Evolutionary conservation across 35 echinoderm and acorn worm genomes (phyloP), one percentile per base, ranked within the genome.

Genomic region (Holothuria glaberrima): DNA sequence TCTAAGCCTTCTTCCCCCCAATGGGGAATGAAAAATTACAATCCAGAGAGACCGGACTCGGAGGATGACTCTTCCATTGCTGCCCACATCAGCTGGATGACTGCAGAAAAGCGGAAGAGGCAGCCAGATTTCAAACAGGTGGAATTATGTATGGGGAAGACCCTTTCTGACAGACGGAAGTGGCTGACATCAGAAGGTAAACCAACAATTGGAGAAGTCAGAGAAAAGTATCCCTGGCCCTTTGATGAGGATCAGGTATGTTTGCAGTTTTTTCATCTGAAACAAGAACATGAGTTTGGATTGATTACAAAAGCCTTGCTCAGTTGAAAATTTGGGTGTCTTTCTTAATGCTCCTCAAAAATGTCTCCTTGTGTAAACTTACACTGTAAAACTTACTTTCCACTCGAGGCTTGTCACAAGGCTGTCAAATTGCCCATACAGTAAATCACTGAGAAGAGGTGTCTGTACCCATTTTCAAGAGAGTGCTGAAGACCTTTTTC

Each of bases 161-260:
- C 91, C 9, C 32, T 92, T 12, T 67, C 91, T 17, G 91, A 92
- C 70, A 59, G 91, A 48, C 58, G 91, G 69, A 74, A 29, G 48
- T 92, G 91, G 83, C 33, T 92, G 17, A 30, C 33, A 24, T 71
- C 91, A 7, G 28, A 4, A 30, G 80, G 38, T 6, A 59, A 28
- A 25, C 90, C 90, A 45, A 71, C 18, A 29, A 50, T 91, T 21
- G n/a, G 25, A 4, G 90, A 83, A 30, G 48, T 84, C 32, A 58
- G 50, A 24, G 58, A 60, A 34, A 91, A 46, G 44, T 91, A 84
- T 29, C 90, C 90, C 54, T 91, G 90, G 90, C 64, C 68, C 3
- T 91, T 91, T 72, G 90, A 91, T 58, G 90, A 91, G 36, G 90
- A 91, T 27, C 90, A 91, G 90, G 76, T 91, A 91, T n/a, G n/a